Percentiles rank a stretch among this genome's conserved stretches.
These are phyloP conservation scores for Hoplias malabaricus DNA, from an alignment of 2,113 vertebrate species.

Conservation along the genomic window DNA sequence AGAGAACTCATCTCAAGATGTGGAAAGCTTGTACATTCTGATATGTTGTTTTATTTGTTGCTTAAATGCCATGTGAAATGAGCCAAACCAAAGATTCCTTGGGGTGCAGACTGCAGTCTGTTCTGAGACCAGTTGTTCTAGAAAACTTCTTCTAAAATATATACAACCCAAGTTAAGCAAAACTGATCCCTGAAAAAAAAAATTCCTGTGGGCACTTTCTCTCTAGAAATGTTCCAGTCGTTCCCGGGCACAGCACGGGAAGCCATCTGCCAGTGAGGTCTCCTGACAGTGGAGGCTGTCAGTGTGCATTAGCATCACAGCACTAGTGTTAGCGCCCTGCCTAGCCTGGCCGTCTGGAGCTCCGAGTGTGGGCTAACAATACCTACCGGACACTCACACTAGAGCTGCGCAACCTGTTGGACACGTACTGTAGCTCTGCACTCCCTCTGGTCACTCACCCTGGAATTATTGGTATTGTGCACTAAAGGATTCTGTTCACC, in stretches of 20 bases:
- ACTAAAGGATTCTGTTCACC: background rate
- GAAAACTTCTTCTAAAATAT: background rate
- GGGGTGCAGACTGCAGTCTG: background rate
- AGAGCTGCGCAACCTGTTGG: constrained; percentile 37
- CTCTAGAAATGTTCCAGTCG: background rate
- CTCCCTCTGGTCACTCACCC: background rate
- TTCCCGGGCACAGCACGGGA: background rate
- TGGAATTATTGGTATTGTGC: background rate
- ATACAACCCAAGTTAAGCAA: background rate
- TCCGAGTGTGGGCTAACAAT: constrained; percentile 10
- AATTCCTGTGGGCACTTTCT: constrained; percentile 3
- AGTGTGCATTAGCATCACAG: constrained; percentile 46
- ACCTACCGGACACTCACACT: constrained; percentile 17
- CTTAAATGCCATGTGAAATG: background rate
- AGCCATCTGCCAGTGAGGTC: constrained; percentile 50
- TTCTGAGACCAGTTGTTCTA: background rate
- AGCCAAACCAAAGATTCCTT: background rate
- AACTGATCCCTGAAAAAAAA: constrained; percentile 19
- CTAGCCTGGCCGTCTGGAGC: constrained; percentile 36
- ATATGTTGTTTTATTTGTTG: background rate
- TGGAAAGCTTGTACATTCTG: background rate
- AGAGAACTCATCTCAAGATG: no score
- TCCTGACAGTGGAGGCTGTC: constrained; percentile 50
- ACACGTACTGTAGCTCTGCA: background rate
- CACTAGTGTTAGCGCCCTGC: constrained; percentile 1